A percentile compares a stretch with the other conserved stretches of the same genome.
These are phyloP conservation scores for Salticus scenicus DNA, from an alignment of 2,888 invertebrate genomes.

Conservation along the genomic window DNA sequence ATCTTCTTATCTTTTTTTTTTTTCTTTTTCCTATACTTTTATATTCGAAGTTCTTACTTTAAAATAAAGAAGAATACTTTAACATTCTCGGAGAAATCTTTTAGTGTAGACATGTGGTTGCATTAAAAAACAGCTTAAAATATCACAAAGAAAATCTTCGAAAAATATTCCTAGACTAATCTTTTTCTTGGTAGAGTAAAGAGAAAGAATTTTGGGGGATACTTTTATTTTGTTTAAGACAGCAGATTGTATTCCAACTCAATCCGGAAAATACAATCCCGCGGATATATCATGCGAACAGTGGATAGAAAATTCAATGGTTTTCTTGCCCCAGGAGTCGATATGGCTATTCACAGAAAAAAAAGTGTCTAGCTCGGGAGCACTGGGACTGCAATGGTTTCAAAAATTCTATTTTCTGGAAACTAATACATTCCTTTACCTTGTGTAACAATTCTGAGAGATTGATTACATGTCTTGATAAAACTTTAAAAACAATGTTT, in stretches of 20 bases:
- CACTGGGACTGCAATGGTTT: not conserved
- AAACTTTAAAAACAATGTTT: not conserved
- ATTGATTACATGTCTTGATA: conserved; percentile 1
- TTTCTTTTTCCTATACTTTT: too few relatives aligned
- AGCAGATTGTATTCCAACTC: not conserved
- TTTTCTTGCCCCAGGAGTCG: not conserved
- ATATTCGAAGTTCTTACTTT: too few relatives aligned
- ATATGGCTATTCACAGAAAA: not conserved
- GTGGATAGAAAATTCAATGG: not conserved
- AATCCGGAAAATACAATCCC: conserved; percentile 9
- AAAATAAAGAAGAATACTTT: too few relatives aligned
- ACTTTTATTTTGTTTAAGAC: not conserved
- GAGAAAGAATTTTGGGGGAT: not conserved
- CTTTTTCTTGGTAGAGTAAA: not conserved
- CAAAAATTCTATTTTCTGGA: not conserved
- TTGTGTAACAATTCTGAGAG: not conserved
- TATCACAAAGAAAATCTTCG: not conserved
- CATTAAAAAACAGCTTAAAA: conserved; percentile 13
- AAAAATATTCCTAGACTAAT: not conserved
- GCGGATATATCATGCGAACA: conserved; percentile 1
- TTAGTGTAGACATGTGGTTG: too few relatives aligned
- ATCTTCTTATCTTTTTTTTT: too few relatives aligned
- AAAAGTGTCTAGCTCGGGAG: not conserved
- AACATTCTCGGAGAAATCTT: too few relatives aligned
- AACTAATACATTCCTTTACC: not conserved